phyloP scores from a whole-genome alignment of 2,797 vertebrate species.

The Dipus sagitta region DNA sequence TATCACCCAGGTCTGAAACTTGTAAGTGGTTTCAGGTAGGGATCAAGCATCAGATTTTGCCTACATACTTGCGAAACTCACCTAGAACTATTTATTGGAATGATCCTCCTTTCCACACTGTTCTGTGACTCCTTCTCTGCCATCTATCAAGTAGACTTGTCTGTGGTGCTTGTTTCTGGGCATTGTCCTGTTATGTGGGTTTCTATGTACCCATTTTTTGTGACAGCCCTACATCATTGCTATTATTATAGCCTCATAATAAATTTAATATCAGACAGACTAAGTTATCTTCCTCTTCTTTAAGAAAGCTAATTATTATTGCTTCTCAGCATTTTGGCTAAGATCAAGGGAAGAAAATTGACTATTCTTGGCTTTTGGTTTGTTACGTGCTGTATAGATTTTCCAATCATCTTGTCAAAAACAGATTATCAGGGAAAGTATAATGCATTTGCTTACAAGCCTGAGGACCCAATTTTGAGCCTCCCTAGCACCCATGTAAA shows the following conservation, averaged over 20 bases:
- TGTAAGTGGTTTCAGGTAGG: background rate
- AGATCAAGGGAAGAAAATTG: background rate
- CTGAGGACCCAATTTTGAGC: too few relatives aligned
- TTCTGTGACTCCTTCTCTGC: background rate
- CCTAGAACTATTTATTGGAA: background rate
- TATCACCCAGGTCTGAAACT: background rate
- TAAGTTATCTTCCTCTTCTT: background rate
- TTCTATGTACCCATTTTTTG: background rate
- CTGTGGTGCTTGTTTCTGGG: background rate
- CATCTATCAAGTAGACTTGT: background rate
- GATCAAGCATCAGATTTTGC: background rate
- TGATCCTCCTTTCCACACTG: background rate
- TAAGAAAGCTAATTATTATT: background rate
- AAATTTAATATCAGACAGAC: background rate
- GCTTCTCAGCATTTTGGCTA: too few relatives aligned
- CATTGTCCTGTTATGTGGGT: background rate
- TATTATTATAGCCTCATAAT: conserved; percentile 5
- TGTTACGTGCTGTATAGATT: background rate
- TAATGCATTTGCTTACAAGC: too few relatives aligned
- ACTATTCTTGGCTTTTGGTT: conserved; percentile 9
- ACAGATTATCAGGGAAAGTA: too few relatives aligned
- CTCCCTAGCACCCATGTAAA: too few relatives aligned
- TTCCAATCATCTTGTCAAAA: conserved; percentile 12
- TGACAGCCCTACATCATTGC: background rate
- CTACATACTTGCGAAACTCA: background rate